Evolutionary conservation across 1,140 invertebrate species (phyloP).

Genomic region (Caerostris darwini): DNA sequence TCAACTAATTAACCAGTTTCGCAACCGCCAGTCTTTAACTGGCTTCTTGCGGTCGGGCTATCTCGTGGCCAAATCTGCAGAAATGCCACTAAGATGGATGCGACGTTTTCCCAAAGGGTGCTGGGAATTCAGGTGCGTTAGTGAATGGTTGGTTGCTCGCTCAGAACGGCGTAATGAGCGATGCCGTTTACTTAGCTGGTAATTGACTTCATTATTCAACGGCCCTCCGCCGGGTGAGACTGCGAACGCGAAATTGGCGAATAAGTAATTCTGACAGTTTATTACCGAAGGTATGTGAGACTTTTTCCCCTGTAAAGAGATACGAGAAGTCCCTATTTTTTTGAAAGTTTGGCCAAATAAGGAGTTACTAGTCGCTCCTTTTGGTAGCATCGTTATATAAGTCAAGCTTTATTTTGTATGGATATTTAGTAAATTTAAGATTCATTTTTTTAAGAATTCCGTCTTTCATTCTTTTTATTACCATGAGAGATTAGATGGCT

Average conservation of each 20-base stretch:
- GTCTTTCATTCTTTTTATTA: no score
- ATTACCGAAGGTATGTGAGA: not conserved
- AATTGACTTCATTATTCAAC: constrained; percentile 67
- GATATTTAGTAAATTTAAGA: no score
- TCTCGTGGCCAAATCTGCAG: not conserved
- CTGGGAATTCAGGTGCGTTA: constrained; percentile 9
- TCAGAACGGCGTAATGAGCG: constrained; percentile 60
- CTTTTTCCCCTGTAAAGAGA: not conserved
- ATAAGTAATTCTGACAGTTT: constrained; percentile 37
- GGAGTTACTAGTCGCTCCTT: no score
- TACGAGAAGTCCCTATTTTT: not conserved
- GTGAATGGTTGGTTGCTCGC: constrained; percentile 52
- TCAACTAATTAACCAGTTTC: constrained; percentile 21
- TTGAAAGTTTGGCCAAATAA: no score
- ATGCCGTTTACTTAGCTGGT: constrained; percentile 47
- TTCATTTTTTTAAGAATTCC: no score
- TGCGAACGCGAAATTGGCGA: constrained; percentile 18
- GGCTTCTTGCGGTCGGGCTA: not conserved
- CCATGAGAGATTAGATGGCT: no score
- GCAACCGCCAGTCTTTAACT: not conserved
- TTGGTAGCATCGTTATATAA: no score
- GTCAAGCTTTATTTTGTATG: no score
- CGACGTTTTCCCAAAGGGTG: constrained; percentile 14
- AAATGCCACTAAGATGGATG: constrained; percentile 36
- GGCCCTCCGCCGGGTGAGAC: not conserved